Conservation (phyloP, 2,797 vertebrate genomes). For the Etheostoma nigrum region DNA sequence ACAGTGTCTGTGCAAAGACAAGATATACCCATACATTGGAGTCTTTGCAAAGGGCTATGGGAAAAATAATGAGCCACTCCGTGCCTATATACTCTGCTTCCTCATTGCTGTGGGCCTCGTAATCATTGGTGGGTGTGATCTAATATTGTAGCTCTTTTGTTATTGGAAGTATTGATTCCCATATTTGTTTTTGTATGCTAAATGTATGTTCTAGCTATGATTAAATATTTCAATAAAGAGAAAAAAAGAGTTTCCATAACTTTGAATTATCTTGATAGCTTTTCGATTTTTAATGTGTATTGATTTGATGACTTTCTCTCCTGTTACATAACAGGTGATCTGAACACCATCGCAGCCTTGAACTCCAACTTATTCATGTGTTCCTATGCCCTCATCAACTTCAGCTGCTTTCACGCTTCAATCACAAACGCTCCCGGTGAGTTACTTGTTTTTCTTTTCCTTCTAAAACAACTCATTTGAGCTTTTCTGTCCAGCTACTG, state of each 20-base stretch:
- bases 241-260: background rate
- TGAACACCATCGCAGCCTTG: constrained; percentile 37
- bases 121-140: constrained; percentile 81
- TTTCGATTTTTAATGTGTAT: no score
- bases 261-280: no score
- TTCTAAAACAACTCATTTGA: no score
- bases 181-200: background rate
- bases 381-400: constrained; percentile 86
- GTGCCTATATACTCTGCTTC: constrained; percentile 83
- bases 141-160: background rate
- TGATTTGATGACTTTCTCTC: no score
- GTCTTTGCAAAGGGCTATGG: constrained; percentile 87
- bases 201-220: constrained; percentile 5
- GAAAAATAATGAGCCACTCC: constrained; percentile 83
- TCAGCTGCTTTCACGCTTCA: constrained; percentile 87
- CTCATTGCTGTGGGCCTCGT: constrained; percentile 83
- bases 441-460: background rate
- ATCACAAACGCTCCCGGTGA: constrained; percentile 85
- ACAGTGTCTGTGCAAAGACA: constrained; percentile 87
- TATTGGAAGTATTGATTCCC: background rate
- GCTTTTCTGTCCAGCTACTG: background rate
- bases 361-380: constrained; percentile 89
- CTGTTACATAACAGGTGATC: no score
- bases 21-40: constrained; percentile 84
- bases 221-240: background rate